Base-by-base conservation (phyloP, 2,888 invertebrate species). In the Pogonocherus hispidulus region DNA sequence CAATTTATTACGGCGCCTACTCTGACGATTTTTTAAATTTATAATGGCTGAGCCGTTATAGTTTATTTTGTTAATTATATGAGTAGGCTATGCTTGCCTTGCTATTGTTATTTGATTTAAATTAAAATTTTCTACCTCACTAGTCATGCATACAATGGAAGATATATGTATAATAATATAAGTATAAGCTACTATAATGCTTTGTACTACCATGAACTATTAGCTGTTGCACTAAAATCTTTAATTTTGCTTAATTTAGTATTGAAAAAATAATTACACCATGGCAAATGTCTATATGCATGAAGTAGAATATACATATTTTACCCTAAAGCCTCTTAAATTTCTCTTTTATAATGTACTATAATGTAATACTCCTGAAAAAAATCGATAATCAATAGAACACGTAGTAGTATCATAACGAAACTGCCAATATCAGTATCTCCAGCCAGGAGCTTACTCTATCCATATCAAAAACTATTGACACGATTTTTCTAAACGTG, bases 1-100 rank as follows among this genome's bases (percentile, higher is more conserved):
- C 66, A 69, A 73, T 73, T 70, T 67, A 73, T 70, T 18, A 20
- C 66, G 71, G 71, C 71, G 73, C 71, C 73, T 73, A 47, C 41
- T 55, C 52, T 59, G 60, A 65, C 54, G 49, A 60, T 27, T 52
- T 62, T 47, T 47, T 47, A 22, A n/a, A 47, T 47, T 62, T 22
- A 35, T 62, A 56, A 64, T 64, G 32, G 56, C 56, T 56, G 23
- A 19, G 49, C 16, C 49, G 49, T 47, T 22, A 64, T 35, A 37
- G 35, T 47, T 46, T 44, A 64, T 49, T 60, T 49, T 64, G 56
- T 64, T 64, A 57, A 56, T 64, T 49, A 64, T 49, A 20, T 14
- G n/a, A n/a, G n/a, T n/a, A 51, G 49, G 14, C 19, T 20, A 9
- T 20, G 20, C n/a, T n/a, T n/a, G n/a, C 22, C 49, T 11, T 51